phyloP scores from a whole-genome alignment of 2,113 vertebrate genomes.

The Mormoops blainvillei region DNA sequence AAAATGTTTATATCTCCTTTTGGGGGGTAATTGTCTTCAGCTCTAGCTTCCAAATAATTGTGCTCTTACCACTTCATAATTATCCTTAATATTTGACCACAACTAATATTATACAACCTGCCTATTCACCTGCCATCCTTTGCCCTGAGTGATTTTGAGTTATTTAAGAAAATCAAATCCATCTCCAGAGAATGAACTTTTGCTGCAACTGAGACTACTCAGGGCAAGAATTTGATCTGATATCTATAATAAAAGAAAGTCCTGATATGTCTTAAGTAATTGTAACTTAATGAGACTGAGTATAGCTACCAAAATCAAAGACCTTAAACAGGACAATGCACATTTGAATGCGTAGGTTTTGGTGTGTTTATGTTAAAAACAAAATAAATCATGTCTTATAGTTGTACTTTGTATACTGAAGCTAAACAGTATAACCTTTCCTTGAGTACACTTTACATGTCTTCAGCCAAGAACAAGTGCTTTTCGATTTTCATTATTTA shows the following conservation, averaged over 20 bases:
- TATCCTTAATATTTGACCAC: neutral
- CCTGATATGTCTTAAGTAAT: neutral
- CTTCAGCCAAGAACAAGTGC: neutral
- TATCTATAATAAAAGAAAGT: neutral
- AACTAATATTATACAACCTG: neutral
- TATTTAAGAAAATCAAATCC: slow-evolving; percentile 12
- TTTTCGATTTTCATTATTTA: neutral
- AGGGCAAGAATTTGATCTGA: neutral
- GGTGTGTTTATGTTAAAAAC: neutral
- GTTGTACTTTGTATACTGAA: neutral
- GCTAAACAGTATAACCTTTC: neutral
- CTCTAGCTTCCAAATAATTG: neutral
- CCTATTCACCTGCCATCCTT: neutral
- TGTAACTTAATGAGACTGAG: neutral
- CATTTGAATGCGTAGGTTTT: neutral
- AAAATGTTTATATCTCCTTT: neutral
- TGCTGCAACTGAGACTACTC: neutral
- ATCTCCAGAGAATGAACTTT: neutral
- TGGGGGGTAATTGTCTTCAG: neutral
- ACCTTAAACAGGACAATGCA: neutral
- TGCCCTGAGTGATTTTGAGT: neutral
- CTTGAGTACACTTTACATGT: neutral
- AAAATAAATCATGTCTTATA: neutral
- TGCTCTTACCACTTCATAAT: neutral
- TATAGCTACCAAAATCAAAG: neutral